A percentile compares a stretch with the other conserved stretches of the same genome.
Conservation (phyloP, 2,888 invertebrate species). For the Tethea ocularis region DNA sequence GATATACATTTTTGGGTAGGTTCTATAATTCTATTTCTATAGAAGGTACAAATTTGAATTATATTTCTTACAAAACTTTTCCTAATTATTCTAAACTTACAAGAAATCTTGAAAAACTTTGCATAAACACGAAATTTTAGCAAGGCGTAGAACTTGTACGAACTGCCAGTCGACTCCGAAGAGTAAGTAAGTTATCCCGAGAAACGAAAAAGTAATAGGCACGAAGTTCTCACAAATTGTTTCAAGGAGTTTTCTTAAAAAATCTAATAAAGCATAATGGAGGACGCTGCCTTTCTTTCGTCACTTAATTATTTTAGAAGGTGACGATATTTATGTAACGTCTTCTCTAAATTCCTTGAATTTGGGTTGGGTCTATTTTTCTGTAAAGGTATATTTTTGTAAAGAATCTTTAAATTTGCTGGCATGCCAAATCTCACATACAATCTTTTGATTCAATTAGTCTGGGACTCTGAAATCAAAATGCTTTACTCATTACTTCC, state of each 20-base stretch:
- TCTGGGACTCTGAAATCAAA: no score
- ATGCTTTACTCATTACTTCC: no score
- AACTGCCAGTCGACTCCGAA: not conserved
- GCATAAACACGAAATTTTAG: constrained; percentile 11
- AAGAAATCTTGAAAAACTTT: constrained; percentile 31
- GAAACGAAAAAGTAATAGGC: constrained; percentile 9
- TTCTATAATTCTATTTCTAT: not conserved
- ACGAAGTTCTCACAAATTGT: constrained; percentile 4
- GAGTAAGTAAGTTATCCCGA: not conserved
- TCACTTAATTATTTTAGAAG: not conserved
- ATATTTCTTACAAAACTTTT: constrained; percentile 21
- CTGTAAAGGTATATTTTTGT: no score
- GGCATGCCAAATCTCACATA: no score
- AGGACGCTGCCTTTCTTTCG: not conserved
- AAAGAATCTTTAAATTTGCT: no score
- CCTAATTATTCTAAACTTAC: constrained; percentile 32
- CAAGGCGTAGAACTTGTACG: not conserved
- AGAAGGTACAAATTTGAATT: not conserved
- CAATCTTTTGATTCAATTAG: no score
- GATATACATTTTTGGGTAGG: no score
- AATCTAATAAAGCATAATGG: constrained; percentile 2
- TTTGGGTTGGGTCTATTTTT: not conserved
- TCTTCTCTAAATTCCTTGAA: not conserved
- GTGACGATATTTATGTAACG: not conserved
- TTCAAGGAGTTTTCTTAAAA: constrained; percentile 1